Percentiles rank a stretch among this genome's conserved stretches.
These are phyloP conservation scores for Drosophila virilis DNA, from an alignment of 1,140 invertebrate genomes.

Conservation along the genomic window DNA sequence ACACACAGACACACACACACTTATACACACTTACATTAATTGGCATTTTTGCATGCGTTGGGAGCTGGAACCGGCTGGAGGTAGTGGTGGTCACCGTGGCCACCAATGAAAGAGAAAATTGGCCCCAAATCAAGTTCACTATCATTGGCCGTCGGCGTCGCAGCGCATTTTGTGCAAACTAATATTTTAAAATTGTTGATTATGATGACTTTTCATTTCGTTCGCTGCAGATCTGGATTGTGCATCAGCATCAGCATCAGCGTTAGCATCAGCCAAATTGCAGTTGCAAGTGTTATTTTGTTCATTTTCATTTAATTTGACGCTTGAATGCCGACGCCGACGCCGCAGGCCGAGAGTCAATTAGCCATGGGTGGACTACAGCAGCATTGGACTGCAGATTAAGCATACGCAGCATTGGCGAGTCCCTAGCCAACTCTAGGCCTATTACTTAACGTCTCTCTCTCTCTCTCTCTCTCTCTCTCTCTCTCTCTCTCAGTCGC, in stretches of 20 bases:
- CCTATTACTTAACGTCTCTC: conserved; percentile 34
- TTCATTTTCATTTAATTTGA: conserved; percentile 56
- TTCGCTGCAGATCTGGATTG: conserved; percentile 58
- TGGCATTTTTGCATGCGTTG: conserved; percentile 64
- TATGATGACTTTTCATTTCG: conserved; percentile 69
- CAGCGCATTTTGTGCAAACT: conserved; percentile 58
- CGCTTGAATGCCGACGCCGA: conserved; percentile 44
- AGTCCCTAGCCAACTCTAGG: neutral
- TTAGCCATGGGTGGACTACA: conserved; percentile 30
- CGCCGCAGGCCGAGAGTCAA: conserved; percentile 29
- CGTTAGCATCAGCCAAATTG: conserved; percentile 40
- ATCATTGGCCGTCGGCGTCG: conserved; percentile 54
- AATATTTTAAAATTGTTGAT: conserved; percentile 71
- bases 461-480: neutral
- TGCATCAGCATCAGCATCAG: conserved; percentile 37
- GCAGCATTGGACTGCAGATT: conserved; percentile 40
- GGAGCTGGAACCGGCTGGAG: conserved; percentile 44
- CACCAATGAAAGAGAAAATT: conserved; percentile 70
- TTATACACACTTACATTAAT: conserved; percentile 42
- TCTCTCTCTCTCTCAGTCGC: neutral
- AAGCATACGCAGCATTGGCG: conserved; percentile 42
- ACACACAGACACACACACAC: conserved; percentile 26
- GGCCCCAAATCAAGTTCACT: conserved; percentile 68
- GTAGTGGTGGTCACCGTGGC: conserved; percentile 5
- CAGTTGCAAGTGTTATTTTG: conserved; percentile 47